A percentile compares a stretch with the other conserved stretches of the same genome.
phyloP scores from a whole-genome alignment of 1,140 invertebrate species.

The Dermatophagoides farinae region DNA sequence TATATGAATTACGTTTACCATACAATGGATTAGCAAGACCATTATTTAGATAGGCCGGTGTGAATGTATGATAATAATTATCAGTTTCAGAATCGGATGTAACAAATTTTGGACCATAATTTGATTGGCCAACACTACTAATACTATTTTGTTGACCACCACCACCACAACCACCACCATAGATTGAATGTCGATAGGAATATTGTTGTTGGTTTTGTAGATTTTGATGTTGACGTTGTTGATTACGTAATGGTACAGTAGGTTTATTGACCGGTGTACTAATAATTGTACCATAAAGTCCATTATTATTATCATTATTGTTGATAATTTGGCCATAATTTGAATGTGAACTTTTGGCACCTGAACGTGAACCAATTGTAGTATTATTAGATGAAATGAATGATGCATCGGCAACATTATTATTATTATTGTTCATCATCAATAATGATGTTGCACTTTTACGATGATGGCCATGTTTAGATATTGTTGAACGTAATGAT shows the following conservation, averaged over 20 bases:
- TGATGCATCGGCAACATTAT: neutral
- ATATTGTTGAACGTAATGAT: neutral
- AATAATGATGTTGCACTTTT: neutral
- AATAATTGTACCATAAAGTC: neutral
- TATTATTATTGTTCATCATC: neutral
- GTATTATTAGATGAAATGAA: neutral
- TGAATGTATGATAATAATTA: conserved; percentile 3
- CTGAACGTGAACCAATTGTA: neutral
- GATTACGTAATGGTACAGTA: neutral
- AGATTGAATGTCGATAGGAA: neutral
- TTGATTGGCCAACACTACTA: too few relatives aligned
- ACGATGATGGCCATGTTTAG: neutral
- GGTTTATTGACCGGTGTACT: neutral
- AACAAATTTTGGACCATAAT: neutral
- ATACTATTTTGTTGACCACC: too few relatives aligned
- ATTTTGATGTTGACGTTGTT: neutral
- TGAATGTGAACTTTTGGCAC: neutral
- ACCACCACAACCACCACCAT: too few relatives aligned
- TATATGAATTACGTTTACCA: neutral
- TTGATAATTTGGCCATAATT: too few relatives aligned
- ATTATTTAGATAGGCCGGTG: conserved; percentile 2
- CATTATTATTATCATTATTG: neutral
- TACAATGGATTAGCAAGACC: conserved; percentile 2
- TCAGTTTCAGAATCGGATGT: conserved; percentile 9
- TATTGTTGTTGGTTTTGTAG: neutral